Percentiles rank a stretch among this genome's conserved stretches.
These are phyloP conservation scores for Drosophila sordidula DNA, from an alignment of 2,888 invertebrate species.

Conservation along the genomic window DNA sequence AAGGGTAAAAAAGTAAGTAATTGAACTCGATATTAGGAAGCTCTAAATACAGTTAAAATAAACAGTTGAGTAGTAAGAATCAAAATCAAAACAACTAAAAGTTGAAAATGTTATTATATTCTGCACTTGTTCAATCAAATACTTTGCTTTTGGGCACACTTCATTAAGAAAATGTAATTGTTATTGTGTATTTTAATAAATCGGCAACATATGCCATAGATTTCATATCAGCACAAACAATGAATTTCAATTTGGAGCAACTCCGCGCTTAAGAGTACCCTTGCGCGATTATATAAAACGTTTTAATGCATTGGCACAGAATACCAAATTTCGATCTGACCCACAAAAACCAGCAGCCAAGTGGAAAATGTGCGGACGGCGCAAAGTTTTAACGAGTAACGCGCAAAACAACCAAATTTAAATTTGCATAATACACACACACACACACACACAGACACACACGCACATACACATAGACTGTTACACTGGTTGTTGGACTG, in stretches of 20 bases:
- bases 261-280: conserved; percentile 31
- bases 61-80: no score
- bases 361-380: conserved; percentile 66
- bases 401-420: conserved; percentile 61
- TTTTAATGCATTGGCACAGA: conserved; percentile 60
- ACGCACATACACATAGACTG: conserved; percentile 5
- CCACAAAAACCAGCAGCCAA: conserved; percentile 40
- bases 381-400: conserved; percentile 67
- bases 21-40: no score
- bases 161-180: no score
- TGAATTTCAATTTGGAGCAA: conserved; percentile 43
- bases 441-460: conserved; percentile 43
- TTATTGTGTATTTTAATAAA: not conserved
- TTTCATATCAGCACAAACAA: conserved; percentile 13
- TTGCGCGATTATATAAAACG: conserved; percentile 52
- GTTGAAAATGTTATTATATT: no score
- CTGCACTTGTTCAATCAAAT: no score
- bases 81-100: no score
- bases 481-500: not conserved
- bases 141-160: no score
- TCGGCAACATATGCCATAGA: not conserved
- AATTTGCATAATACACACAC: conserved; percentile 72
- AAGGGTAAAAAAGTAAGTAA: no score
- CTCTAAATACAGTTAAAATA: no score
- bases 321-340: conserved; percentile 57